A percentile compares a stretch with the other conserved stretches of the same genome.
These are phyloP conservation scores for Drosophila teissieri DNA, from an alignment of 1,140 invertebrate species.

Conservation along the genomic window DNA sequence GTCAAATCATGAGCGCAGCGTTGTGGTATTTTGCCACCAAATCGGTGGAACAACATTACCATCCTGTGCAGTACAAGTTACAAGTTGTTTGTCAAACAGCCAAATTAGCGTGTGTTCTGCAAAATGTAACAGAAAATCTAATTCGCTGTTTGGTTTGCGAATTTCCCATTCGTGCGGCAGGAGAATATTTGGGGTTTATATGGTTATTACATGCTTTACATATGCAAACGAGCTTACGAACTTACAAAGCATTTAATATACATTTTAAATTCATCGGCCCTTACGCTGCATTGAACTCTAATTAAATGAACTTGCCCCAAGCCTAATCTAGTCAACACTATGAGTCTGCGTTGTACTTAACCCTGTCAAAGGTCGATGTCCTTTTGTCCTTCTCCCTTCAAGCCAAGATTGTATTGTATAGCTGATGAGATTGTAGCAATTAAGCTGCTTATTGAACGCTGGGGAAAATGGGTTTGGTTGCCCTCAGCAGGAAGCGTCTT, in stretches of 20 bases:
- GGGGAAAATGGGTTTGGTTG: conserved; percentile 14
- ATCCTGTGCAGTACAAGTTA: conserved; percentile 1
- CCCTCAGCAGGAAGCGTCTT: conserved; percentile 29
- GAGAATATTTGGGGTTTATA: too few species aligned
- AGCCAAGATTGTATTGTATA: not conserved
- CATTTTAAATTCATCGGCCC: too few species aligned
- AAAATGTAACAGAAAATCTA: conserved; percentile 4
- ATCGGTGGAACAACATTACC: conserved; percentile 51
- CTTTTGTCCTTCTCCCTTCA: not conserved
- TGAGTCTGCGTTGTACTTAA: not conserved
- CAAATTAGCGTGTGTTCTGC: conserved; percentile 33
- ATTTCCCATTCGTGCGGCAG: too few species aligned
- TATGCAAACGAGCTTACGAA: too few species aligned
- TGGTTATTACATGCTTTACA: too few species aligned
- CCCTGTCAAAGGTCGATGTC: not conserved
- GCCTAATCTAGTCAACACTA: not conserved
- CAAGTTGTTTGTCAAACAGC: conserved; percentile 47
- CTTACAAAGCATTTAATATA: not conserved
- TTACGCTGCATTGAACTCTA: not conserved
- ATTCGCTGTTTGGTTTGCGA: not conserved
- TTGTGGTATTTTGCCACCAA: conserved; percentile 55
- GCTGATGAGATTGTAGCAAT: conserved; percentile 12
- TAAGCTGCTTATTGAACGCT: conserved; percentile 52
- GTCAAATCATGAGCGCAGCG: conserved; percentile 51
- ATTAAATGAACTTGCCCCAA: not conserved